Percentiles rank a stretch among this genome's conserved stretches.
phyloP scores from a whole-genome alignment of 2,797 vertebrate genomes.

The Euphonia xanthogaster region DNA sequence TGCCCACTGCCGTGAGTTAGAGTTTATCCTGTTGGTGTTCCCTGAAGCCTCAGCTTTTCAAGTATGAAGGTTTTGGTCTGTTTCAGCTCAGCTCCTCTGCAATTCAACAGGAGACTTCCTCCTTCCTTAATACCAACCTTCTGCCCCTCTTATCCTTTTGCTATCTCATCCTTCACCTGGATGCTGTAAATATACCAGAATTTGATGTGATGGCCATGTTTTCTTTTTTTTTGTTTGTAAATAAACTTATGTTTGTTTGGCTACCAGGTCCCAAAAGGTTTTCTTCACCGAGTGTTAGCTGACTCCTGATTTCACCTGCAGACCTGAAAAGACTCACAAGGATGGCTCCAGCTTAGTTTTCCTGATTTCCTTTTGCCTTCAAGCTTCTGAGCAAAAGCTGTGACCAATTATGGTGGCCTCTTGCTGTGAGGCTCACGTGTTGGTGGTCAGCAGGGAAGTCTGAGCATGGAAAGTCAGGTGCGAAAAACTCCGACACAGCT shows the following conservation, averaged over 20 bases:
- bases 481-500: background rate
- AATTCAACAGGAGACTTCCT: background rate
- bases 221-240: conserved; percentile 44
- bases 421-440: background rate
- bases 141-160: background rate
- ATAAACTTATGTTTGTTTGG: conserved; percentile 47
- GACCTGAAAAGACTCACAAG: background rate
- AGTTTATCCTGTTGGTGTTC: background rate
- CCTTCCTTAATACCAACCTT: background rate
- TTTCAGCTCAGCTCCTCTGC: background rate
- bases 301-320: background rate
- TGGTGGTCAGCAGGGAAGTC: background rate
- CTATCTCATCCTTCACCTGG: background rate
- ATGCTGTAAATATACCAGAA: conserved; percentile 34
- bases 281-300: background rate
- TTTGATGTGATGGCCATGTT: background rate
- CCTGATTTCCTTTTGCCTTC: background rate
- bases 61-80: background rate
- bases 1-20: background rate
- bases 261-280: background rate
- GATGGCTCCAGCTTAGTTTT: background rate
- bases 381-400: background rate
- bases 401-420: background rate
- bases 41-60: background rate
- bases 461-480: background rate